These are phyloP conservation scores for Scortum barcoo DNA, from an alignment of 2,113 vertebrate species.

Conservation along the genomic window DNA sequence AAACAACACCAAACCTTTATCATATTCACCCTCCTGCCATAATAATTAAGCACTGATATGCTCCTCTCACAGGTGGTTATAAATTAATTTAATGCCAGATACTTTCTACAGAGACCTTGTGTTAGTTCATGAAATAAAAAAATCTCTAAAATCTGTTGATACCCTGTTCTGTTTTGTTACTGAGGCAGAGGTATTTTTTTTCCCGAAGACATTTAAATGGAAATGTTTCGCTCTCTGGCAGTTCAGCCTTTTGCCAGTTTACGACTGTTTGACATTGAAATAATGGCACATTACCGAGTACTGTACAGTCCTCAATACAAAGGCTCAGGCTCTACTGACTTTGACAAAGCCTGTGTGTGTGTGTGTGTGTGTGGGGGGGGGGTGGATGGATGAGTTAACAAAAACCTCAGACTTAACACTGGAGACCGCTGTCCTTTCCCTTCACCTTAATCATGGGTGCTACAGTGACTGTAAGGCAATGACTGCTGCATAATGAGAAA, in stretches of 20 bases:
- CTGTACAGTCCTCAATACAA: not conserved
- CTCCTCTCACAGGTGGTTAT: not conserved
- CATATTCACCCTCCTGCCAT: not conserved
- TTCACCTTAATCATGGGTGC: too few relatives aligned
- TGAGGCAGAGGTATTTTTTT: not conserved
- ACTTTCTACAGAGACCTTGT: not conserved
- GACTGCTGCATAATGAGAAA: too few relatives aligned
- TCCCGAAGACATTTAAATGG: not conserved
- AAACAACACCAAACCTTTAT: not conserved
- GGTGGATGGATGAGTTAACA: too few relatives aligned
- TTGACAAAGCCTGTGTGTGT: too few relatives aligned
- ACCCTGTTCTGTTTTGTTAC: not conserved
- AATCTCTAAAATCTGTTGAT: not conserved
- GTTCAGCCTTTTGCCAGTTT: constrained; percentile 10
- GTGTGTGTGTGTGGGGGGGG: too few relatives aligned
- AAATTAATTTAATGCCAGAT: not conserved
- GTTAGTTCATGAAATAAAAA: not conserved
- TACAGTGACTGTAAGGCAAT: too few relatives aligned
- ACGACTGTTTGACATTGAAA: constrained; percentile 3
- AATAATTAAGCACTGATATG: not conserved
- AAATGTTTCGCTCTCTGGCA: not conserved
- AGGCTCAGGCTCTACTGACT: not conserved
- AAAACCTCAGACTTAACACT: too few relatives aligned
- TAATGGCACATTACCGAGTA: not conserved
- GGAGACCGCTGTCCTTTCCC: too few relatives aligned